phyloP scores from a whole-genome alignment of 2,888 invertebrate genomes.

The Nudaria mundana region DNA sequence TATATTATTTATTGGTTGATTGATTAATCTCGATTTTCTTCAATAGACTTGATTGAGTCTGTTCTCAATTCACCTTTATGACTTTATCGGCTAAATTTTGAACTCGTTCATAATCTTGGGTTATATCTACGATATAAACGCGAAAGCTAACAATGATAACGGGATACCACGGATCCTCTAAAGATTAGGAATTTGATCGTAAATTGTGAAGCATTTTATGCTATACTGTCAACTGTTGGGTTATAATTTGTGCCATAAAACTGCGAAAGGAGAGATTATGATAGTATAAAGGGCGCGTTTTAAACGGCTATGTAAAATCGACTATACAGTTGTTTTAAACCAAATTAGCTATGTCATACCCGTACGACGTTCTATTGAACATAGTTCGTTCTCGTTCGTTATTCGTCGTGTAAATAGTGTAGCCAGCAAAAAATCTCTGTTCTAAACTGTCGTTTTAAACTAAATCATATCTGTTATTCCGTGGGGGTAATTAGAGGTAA shows the following conservation, averaged over 20 bases:
- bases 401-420: too few species aligned
- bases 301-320: conserved; percentile 30
- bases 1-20: too few species aligned
- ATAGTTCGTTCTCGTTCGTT: too few species aligned
- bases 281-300: conserved; percentile 27
- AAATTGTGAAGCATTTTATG: conserved; percentile 14
- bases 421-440: too few species aligned
- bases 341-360: too few species aligned
- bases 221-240: conserved; percentile 9
- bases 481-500: too few species aligned
- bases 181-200: conserved; percentile 5
- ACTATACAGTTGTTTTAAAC: too few species aligned
- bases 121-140: conserved; percentile 4
- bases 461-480: too few species aligned
- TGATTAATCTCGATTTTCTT: too few species aligned
- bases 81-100: not conserved
- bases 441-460: too few species aligned
- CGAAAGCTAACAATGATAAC: conserved; percentile 2
- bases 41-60: not conserved
- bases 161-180: not conserved
- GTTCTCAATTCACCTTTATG: not conserved
- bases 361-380: too few species aligned
- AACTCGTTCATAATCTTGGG: not conserved
- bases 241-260: conserved; percentile 20
- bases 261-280: conserved; percentile 32